Evolutionary conservation across 37 sponge, comb jelly and placozoan genomes (phyloP).

Genomic region (Hexactinellida sp.): DNA sequence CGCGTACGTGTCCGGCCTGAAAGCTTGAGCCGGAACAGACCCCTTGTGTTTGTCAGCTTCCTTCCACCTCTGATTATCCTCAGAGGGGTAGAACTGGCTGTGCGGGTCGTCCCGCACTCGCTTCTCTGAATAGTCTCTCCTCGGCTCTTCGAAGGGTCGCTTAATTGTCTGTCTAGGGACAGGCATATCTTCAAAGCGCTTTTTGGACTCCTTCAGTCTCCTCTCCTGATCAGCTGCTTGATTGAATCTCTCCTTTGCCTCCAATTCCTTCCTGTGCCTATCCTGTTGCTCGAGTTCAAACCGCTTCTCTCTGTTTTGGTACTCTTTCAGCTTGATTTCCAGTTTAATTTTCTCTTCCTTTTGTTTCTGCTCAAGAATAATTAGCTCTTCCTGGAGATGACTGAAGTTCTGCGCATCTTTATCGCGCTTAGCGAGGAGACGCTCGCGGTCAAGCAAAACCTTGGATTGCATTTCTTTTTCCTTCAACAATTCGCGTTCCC

Average conservation of each 20-base stretch:
- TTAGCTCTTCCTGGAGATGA: neutral
- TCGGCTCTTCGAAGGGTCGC: neutral
- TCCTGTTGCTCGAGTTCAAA: slow-evolving; percentile 10
- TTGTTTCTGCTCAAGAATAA: neutral
- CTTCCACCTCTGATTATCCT: neutral
- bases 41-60: neutral
- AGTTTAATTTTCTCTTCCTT: neutral
- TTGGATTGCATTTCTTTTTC: neutral
- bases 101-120: neutral
- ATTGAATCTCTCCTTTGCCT: neutral
- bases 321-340: neutral
- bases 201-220: slow-evolving; percentile 2
- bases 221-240: neutral
- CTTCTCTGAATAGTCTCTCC: neutral
- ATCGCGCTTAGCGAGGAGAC: neutral
- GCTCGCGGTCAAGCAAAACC: neutral
- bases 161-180: neutral
- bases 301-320: neutral
- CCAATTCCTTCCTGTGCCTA: neutral
- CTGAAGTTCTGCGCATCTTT: neutral
- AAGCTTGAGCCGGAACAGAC: neutral
- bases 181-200: neutral
- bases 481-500: slow-evolving; percentile 3
- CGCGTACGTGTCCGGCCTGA: neutral
- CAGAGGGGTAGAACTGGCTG: neutral